Conservation (phyloP, 1,140 invertebrate genomes). For the Drosophila elegans region DNA sequence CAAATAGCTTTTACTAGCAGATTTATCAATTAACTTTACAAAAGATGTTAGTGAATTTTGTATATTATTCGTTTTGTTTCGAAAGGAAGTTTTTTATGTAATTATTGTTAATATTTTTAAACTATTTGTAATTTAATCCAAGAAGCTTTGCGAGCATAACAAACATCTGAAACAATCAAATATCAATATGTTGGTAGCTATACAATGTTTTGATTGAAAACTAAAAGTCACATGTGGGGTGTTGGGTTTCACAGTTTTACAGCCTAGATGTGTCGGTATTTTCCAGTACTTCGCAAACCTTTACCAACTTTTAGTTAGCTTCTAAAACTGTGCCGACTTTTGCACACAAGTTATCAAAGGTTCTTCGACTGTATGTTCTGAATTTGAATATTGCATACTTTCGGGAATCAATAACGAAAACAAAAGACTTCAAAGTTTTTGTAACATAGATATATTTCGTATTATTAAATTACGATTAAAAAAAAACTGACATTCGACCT, state of each 20-base stretch:
- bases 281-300: not conserved
- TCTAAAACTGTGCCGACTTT: not conserved
- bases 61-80: too few species aligned
- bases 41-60: too few species aligned
- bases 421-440: not conserved
- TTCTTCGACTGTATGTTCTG: conserved; percentile 9
- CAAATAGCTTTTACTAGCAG: too few species aligned
- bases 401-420: not conserved
- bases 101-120: too few species aligned
- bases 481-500: conserved; percentile 64
- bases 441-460: conserved; percentile 25
- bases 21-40: too few species aligned
- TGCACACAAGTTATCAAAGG: not conserved
- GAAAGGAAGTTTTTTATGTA: too few species aligned
- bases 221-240: not conserved
- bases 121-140: too few species aligned
- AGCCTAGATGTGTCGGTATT: not conserved
- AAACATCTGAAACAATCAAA: too few species aligned
- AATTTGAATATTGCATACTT: conserved; percentile 26
- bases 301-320: not conserved
- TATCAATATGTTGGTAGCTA: not conserved
- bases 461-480: conserved; percentile 63
- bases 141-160: too few species aligned
- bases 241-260: not conserved
- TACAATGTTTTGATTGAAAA: not conserved